Conservation (phyloP, 2,113 vertebrate genomes). For the Nycticorax nycticorax region DNA sequence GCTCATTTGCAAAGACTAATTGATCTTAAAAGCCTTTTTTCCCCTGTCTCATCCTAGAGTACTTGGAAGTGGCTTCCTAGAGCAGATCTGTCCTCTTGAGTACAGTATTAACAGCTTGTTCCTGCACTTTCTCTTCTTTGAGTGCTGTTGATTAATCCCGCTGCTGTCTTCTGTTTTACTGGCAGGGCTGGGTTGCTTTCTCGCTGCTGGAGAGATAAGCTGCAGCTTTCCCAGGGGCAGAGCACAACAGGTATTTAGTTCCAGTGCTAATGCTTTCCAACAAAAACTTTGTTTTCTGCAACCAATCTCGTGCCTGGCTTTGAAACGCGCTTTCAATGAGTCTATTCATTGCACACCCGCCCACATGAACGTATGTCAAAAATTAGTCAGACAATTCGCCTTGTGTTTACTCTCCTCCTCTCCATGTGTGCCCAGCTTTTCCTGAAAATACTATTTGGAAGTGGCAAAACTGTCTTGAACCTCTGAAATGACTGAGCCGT, state of each 20-base stretch:
- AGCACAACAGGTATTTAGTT: slow-evolving; percentile 35
- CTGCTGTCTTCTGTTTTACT: not conserved
- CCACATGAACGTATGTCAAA: not conserved
- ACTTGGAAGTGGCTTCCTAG: not conserved
- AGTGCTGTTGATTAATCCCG: not conserved
- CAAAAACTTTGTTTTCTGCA: slow-evolving; percentile 12
- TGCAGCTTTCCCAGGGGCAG: not conserved
- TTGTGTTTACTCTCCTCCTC: slow-evolving; percentile 17
- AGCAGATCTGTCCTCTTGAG: not conserved
- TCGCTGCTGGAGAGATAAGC: not conserved
- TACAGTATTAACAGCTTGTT: not conserved
- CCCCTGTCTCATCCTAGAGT: not conserved
- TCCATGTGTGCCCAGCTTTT: not conserved
- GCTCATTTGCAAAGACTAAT: not conserved
- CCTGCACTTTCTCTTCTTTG: not conserved
- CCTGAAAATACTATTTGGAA: not conserved
- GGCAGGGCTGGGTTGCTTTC: not conserved
- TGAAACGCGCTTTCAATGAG: not conserved
- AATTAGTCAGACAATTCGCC: not conserved
- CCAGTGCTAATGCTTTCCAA: slow-evolving; percentile 12
- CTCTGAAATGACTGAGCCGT: not conserved
- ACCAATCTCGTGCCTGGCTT: not conserved
- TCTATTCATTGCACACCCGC: not conserved
- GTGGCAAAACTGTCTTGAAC: not conserved
- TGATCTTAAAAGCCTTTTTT: not conserved